Evolutionary conservation across 2,888 invertebrate species (phyloP).

Genomic region (Orthonevra nobilis): DNA sequence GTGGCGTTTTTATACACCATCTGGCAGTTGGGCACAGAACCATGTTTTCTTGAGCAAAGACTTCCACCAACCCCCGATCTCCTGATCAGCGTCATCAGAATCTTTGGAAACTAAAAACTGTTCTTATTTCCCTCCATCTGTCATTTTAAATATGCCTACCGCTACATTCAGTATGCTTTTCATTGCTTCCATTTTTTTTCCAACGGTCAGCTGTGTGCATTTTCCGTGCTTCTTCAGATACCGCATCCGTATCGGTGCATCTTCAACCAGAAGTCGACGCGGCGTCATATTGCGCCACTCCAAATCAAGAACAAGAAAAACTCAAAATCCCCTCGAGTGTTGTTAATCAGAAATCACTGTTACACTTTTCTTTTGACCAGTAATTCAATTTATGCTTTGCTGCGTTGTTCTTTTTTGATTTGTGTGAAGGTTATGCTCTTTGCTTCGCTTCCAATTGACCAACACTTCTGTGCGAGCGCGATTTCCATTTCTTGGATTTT

Average conservation of each 20-base stretch:
- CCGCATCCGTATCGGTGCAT: background rate
- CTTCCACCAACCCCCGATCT: no score
- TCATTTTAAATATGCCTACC: no score
- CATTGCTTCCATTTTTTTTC: background rate
- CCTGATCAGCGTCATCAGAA: no score
- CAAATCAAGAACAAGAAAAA: slow-evolving; percentile 6
- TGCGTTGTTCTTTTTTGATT: slow-evolving; percentile 6
- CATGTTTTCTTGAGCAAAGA: no score
- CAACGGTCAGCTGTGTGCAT: slow-evolving; percentile 7
- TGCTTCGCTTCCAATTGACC: slow-evolving; percentile 35
- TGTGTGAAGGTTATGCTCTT: slow-evolving; percentile 61
- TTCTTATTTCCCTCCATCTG: no score
- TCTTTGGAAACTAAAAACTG: no score
- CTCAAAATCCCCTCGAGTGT: no score
- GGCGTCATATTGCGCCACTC: background rate
- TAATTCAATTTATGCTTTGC: slow-evolving; percentile 37
- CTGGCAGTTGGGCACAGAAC: no score
- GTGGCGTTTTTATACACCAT: no score
- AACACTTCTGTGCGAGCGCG: slow-evolving; percentile 26
- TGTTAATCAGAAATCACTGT: slow-evolving; percentile 51
- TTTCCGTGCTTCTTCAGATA: no score
- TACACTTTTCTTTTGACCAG: slow-evolving; percentile 63
- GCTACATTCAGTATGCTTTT: no score
- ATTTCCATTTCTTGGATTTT: slow-evolving; percentile 41
- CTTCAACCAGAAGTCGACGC: background rate